Evolutionary conservation across 2,797 vertebrate genomes (phyloP).

Genomic region (Yasuhikotakia modesta): DNA sequence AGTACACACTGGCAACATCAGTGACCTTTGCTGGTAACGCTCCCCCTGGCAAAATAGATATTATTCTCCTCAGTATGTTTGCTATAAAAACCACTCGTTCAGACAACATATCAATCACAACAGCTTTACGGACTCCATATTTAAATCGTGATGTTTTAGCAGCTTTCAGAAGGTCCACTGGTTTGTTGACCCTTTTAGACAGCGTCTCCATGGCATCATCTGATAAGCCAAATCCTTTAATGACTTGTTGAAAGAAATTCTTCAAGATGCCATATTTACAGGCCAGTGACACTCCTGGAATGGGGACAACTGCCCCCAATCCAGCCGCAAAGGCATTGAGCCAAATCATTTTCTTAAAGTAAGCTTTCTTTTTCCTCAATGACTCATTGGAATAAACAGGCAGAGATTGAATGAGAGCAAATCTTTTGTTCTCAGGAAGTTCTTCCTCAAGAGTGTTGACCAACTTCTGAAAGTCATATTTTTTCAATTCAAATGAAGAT

Average conservation of each 20-base stretch:
- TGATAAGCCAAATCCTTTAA: conserved; percentile 38
- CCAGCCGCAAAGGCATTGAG: background rate
- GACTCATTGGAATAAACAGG: conserved; percentile 33
- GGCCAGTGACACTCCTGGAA: conserved; percentile 37
- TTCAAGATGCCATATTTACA: conserved; percentile 44
- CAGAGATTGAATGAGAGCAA: conserved; percentile 36
- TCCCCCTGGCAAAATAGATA: conserved; percentile 20
- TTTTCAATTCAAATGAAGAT: conserved; percentile 17
- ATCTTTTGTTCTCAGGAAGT: conserved; percentile 29
- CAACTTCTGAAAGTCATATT: conserved; percentile 47
- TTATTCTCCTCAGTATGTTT: background rate
- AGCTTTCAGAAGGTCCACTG: background rate
- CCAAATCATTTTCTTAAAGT: conserved; percentile 29
- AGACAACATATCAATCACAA: conserved; percentile 4
- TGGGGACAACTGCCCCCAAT: background rate
- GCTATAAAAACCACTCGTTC: background rate
- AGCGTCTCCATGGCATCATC: conserved; percentile 39
- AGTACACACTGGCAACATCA: conserved; percentile 1
- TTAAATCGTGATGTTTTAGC: conserved; percentile 31
- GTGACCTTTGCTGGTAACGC: conserved; percentile 3
- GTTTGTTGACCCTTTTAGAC: conserved; percentile 47
- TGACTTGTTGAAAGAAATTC: conserved; percentile 40
- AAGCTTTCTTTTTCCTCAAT: conserved; percentile 35
- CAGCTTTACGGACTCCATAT: conserved; percentile 2
- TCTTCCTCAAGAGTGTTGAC: conserved; percentile 28